Percentiles rank a stretch among this genome's conserved stretches.
phyloP scores from a whole-genome alignment of 1,140 invertebrate species.

The Drosophila hydei region DNA sequence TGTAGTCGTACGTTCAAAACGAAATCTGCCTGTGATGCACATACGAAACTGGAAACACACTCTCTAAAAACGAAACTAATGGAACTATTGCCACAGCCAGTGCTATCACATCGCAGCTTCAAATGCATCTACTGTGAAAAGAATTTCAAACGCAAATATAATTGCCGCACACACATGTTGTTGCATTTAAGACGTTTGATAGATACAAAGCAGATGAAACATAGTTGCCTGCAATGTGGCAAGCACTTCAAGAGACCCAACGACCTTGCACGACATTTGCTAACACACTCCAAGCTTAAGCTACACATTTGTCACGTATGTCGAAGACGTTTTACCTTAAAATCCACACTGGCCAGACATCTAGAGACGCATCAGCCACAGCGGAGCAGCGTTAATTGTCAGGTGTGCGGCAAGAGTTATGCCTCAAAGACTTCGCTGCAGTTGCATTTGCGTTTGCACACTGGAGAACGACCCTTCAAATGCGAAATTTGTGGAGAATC shows the following conservation, averaged over 20 bases:
- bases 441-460: conserved; percentile 77
- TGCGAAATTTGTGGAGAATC: conserved; percentile 85
- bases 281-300: conserved; percentile 27
- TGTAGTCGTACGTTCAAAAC: not conserved
- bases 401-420: conserved; percentile 41
- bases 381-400: conserved; percentile 11
- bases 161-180: conserved; percentile 37
- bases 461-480: conserved; percentile 63
- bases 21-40: not conserved
- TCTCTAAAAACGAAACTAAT: not conserved
- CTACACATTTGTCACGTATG: conserved; percentile 20
- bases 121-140: conserved; percentile 37
- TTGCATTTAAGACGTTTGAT: conserved; percentile 14
- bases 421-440: conserved; percentile 46
- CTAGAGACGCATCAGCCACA: conserved; percentile 26
- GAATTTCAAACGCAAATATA: conserved; percentile 23
- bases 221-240: conserved; percentile 19
- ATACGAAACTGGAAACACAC: not conserved
- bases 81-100: conserved; percentile 3
- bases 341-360: conserved; percentile 27
- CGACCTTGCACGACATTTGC: conserved; percentile 30
- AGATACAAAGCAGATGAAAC: not conserved
- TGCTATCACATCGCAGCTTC: not conserved
- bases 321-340: conserved; percentile 22
- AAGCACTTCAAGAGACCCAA: conserved; percentile 23